phyloP scores from a whole-genome alignment of 2,113 vertebrate genomes.

The Sus scrofa region DNA sequence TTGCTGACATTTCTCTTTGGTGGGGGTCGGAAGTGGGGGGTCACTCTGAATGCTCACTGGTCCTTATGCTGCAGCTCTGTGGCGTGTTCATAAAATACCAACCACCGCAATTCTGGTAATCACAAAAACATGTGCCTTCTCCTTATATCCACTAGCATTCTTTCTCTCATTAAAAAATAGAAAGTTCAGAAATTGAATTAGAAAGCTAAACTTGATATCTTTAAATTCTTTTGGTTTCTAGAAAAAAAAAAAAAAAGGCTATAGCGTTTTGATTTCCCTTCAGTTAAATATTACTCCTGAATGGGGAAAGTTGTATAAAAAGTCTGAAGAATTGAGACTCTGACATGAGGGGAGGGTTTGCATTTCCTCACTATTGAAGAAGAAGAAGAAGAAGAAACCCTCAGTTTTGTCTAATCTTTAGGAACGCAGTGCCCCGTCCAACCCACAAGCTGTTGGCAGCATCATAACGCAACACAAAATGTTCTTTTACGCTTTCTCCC shows the following conservation, averaged over 20 bases:
- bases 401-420: slow-evolving; percentile 86
- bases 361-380: slow-evolving; percentile 85
- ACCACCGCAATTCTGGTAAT: slow-evolving; percentile 75
- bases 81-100: slow-evolving; percentile 81
- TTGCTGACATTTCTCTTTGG: slow-evolving; percentile 75
- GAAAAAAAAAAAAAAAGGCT: neutral
- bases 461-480: slow-evolving; percentile 85
- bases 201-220: slow-evolving; percentile 74
- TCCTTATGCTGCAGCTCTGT: slow-evolving; percentile 21
- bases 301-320: slow-evolving; percentile 70
- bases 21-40: neutral
- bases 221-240: slow-evolving; percentile 75
- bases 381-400: slow-evolving; percentile 80
- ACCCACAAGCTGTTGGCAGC: slow-evolving; percentile 86
- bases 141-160: slow-evolving; percentile 52
- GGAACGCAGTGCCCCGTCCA: slow-evolving; percentile 87
- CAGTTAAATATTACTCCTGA: slow-evolving; percentile 68
- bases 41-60: neutral
- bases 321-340: slow-evolving; percentile 70
- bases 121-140: slow-evolving; percentile 78
- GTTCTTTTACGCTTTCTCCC: slow-evolving; percentile 83
- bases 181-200: slow-evolving; percentile 81
- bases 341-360: slow-evolving; percentile 82
- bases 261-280: slow-evolving; percentile 69
- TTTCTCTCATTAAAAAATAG: slow-evolving; percentile 76